Conservation (phyloP, 2,113 vertebrate genomes). For the Aplodontia rufa region DNA sequence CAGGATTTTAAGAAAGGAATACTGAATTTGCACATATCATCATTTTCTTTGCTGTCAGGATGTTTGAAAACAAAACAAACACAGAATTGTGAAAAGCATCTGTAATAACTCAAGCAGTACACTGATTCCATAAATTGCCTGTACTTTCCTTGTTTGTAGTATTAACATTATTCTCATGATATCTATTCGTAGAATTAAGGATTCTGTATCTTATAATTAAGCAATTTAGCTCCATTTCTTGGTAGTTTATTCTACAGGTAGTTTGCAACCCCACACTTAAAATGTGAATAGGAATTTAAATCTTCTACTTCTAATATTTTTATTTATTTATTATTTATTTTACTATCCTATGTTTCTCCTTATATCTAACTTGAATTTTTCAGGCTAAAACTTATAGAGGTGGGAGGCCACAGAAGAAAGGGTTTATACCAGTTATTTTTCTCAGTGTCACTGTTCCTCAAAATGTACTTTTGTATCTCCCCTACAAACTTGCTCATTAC, state of each 20-base stretch:
- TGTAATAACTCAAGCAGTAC: background rate
- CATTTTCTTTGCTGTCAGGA: constrained; percentile 16
- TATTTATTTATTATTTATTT: too few relatives aligned
- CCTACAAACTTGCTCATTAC: background rate
- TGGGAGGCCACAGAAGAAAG: fast-evolving
- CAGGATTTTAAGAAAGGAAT: background rate
- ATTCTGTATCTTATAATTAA: background rate
- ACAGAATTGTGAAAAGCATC: background rate
- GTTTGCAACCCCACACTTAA: background rate
- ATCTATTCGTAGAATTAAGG: background rate
- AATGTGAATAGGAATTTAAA: background rate
- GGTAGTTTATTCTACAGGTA: background rate
- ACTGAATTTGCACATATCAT: constrained; percentile 23
- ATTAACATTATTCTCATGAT: background rate
- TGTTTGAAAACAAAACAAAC: background rate
- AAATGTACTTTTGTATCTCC: background rate
- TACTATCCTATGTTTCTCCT: background rate
- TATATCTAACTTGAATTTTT: background rate
- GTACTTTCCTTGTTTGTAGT: background rate
- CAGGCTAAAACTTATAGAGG: background rate
- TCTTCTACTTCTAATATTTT: background rate
- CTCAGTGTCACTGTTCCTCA: background rate
- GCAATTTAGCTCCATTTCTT: background rate
- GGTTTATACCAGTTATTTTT: background rate
- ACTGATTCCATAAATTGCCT: background rate